Conservation (phyloP, 2,113 vertebrate species). For the Eidolon helvum region DNA sequence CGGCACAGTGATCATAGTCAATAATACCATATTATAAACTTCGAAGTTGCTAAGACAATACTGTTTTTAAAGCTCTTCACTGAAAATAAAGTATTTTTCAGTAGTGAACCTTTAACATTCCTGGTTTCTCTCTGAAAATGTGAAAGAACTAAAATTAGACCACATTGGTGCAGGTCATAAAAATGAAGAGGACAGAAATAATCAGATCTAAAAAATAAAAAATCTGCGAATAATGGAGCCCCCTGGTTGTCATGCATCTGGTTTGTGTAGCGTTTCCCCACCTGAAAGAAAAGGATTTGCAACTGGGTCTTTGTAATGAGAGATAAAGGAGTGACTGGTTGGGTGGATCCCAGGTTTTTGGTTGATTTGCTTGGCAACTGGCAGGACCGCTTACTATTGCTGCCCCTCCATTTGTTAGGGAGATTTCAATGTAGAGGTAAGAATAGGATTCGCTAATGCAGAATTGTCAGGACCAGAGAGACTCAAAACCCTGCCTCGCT, state of each 20-base stretch:
- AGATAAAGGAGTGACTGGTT: rapidly evolving
- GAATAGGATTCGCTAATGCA: not conserved
- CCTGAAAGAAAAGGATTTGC: not conserved
- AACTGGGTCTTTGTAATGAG: not conserved
- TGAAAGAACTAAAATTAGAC: constrained; percentile 1
- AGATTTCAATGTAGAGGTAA: not conserved
- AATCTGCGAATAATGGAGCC: not conserved
- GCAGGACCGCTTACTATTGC: not conserved
- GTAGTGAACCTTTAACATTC: not conserved
- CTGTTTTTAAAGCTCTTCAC: not conserved
- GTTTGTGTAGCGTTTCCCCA: not conserved
- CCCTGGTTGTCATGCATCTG: not conserved
- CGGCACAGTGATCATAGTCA: not conserved
- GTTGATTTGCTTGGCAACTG: not conserved
- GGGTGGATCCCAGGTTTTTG: not conserved
- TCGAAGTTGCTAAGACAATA: not conserved
- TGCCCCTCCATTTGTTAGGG: not conserved
- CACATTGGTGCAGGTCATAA: not conserved
- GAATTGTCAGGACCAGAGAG: not conserved
- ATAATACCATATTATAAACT: not conserved
- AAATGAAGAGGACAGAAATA: not conserved
- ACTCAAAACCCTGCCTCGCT: not conserved
- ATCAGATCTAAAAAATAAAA: not conserved
- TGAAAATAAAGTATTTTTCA: not conserved
- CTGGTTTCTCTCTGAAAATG: not conserved